Evolutionary conservation across 2,888 invertebrate species (phyloP).

Genomic region (Tetragonula carbonaria): DNA sequence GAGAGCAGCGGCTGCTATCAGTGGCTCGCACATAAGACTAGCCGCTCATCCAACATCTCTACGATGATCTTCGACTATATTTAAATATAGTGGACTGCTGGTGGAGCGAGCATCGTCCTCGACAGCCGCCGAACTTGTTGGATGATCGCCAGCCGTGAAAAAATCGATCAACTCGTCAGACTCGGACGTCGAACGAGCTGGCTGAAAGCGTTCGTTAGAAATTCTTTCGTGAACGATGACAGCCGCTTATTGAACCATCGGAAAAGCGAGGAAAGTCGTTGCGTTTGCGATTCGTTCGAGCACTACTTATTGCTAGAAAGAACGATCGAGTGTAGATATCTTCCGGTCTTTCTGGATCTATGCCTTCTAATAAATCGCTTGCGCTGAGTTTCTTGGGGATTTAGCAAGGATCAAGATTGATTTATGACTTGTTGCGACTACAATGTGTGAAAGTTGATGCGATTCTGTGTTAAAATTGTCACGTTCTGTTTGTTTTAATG

Average conservation of each 20-base stretch:
- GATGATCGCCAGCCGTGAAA: conserved; percentile 61
- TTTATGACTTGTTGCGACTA: background rate
- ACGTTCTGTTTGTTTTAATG: no score
- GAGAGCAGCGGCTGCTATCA: conserved; percentile 63
- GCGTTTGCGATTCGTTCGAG: background rate
- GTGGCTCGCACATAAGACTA: conserved; percentile 61
- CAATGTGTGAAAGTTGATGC: no score
- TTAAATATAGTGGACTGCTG: conserved; percentile 71
- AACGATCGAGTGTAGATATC: background rate
- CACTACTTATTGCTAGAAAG: no score
- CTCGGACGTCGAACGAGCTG: conserved; percentile 24
- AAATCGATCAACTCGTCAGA: conserved; percentile 58
- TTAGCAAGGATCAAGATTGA: background rate
- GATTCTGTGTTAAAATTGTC: no score
- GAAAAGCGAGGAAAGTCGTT: no score
- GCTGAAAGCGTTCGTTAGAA: background rate
- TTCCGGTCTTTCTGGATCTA: background rate
- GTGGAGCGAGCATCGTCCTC: conserved; percentile 65
- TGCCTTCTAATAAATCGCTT: background rate
- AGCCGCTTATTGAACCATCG: background rate
- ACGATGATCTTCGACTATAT: conserved; percentile 66
- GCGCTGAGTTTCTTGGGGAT: no score
- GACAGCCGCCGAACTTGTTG: conserved; percentile 64
- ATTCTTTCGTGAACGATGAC: background rate
- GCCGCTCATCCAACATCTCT: conserved; percentile 60